Base-by-base conservation (phyloP, 2,113 vertebrate genomes). In the Acanthisitta chloris region DNA sequence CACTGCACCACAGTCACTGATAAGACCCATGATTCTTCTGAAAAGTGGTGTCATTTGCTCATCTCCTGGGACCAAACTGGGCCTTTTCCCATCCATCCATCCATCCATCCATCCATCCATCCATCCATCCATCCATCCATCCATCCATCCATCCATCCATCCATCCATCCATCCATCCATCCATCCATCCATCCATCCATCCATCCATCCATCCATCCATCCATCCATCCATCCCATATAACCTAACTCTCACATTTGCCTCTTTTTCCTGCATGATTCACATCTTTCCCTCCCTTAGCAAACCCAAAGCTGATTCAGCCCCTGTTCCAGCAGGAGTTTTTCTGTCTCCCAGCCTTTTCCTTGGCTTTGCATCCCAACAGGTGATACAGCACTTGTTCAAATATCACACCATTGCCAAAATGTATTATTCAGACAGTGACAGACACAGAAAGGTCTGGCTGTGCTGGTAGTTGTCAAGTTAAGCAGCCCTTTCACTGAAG, bases 401-500 rank as follows among this genome's bases (percentile, higher is more conserved):
- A 62, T 83, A 15, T 25, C 90, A 10, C 0, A 0, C 24, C 2
- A 0, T 20, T 72, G 84, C 81, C 86, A 81, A 48, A 69, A 86
- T 28, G 23, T 17, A 42, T 94, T 92, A 82, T 85, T 85, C 78
- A 81, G 78, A 24, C 70, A 34, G 91, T 65, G 91, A 86, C 65
- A 89, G 93, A 84, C 57, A 21, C 48, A 34, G 86, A 79, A 71
- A 82, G 78, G 86, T 36, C 38, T 2, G 43, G 14, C 13, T 43
- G 33, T 42, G 81, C 31, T 85, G 81, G 55, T 71, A 72, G 20
- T n/a, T 92, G 86, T 91, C 92, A 79, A 33, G 64, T 71, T 36
- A 74, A 95, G 77, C 80, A 71, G 55, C 89, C 85, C 91, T 81
- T 94, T 74, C 69, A 8, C 76, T 48, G 83, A 31, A 54, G 69